Percentiles rank a stretch among this genome's conserved stretches.
Evolutionary conservation across 2,888 invertebrate genomes (phyloP).

Genomic region (Habrosyne pyritoides): DNA sequence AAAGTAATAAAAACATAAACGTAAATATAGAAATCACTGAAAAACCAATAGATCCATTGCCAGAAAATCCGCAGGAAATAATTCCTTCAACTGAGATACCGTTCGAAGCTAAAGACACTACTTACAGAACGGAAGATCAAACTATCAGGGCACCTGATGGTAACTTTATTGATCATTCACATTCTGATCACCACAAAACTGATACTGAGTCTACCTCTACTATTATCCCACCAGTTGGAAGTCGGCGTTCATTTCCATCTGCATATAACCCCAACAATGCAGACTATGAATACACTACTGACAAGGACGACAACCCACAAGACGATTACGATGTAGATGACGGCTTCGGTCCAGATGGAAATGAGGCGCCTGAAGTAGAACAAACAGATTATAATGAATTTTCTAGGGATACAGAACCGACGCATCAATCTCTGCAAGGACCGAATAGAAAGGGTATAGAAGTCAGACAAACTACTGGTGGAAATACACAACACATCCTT

Average conservation of each 20-base stretch:
- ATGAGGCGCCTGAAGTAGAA: constrained; percentile 74
- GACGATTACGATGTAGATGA: constrained; percentile 77
- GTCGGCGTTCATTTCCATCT: constrained; percentile 64
- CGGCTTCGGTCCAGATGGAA: constrained; percentile 59
- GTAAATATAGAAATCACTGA: constrained; percentile 48
- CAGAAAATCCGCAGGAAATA: constrained; percentile 17
- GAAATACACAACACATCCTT: constrained; percentile 86
- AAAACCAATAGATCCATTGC: constrained; percentile 27
- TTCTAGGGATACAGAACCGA: constrained; percentile 63
- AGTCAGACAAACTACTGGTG: constrained; percentile 75
- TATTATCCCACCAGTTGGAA: constrained; percentile 50
- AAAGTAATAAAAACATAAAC: constrained; percentile 69
- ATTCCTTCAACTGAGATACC: constrained; percentile 31
- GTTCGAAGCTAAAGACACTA: constrained; percentile 28
- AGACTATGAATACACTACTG: constrained; percentile 68
- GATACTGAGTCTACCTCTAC: constrained; percentile 37
- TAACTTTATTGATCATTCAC: constrained; percentile 52
- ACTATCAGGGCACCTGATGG: constrained; percentile 47
- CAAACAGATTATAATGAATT: constrained; percentile 84
- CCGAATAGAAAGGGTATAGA: constrained; percentile 62
- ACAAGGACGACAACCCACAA: constrained; percentile 60
- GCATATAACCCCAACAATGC: constrained; percentile 47
- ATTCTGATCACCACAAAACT: constrained; percentile 67
- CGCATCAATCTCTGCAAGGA: constrained; percentile 63
- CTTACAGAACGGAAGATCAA: constrained; percentile 41